These are phyloP conservation scores for Dryobotodes eremita DNA, from an alignment of 2,888 invertebrate species.

Conservation along the genomic window DNA sequence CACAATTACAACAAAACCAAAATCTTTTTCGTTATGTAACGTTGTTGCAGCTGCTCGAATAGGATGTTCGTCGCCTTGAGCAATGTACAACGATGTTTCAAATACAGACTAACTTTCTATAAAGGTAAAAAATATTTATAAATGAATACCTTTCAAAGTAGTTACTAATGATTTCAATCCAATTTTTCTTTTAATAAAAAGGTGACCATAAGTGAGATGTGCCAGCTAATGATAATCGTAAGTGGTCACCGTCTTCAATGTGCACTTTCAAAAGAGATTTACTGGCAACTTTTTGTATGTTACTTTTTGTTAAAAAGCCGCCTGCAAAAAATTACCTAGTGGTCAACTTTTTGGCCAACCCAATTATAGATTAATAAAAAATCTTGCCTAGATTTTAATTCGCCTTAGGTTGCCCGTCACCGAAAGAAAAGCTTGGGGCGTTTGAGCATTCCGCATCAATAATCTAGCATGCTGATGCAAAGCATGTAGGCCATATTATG, in stretches of 20 bases:
- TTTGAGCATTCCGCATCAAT: neutral
- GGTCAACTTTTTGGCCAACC: conserved; percentile 9
- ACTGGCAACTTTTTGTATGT: conserved; percentile 36
- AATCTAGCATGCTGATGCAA: neutral
- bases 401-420: neutral
- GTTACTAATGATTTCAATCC: conserved; percentile 48
- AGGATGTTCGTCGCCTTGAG: conserved; percentile 35
- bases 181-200: conserved; percentile 54
- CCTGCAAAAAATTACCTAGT: conserved; percentile 44
- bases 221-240: conserved; percentile 57
- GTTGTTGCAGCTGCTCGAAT: conserved; percentile 16
- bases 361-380: conserved; percentile 26
- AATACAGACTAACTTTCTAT: conserved; percentile 50
- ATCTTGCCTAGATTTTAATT: conserved; percentile 16
- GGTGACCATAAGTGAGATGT: conserved; percentile 44
- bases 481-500: neutral
- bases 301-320: conserved; percentile 37
- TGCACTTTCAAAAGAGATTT: conserved; percentile 51
- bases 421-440: neutral
- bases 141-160: conserved; percentile 42
- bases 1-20: conserved; percentile 23
- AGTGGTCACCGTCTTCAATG: conserved; percentile 49
- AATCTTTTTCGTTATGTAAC: neutral
- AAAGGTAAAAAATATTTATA: conserved; percentile 13
- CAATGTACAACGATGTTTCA: neutral